phyloP scores from a whole-genome alignment of 2,113 vertebrate genomes.

The Sterrhoptilus dennistouni region DNA sequence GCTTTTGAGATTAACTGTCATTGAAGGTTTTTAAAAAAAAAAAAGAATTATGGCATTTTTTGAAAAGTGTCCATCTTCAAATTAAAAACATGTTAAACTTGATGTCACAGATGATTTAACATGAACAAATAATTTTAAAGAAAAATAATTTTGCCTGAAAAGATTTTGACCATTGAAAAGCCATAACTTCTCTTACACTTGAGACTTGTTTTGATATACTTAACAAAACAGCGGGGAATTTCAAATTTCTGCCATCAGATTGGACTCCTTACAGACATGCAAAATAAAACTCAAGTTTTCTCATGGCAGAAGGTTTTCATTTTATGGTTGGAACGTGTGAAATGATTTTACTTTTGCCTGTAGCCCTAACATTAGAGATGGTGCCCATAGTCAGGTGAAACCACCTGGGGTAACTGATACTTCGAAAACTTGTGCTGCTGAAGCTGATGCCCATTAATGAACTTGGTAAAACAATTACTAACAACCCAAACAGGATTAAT shows the following conservation, averaged over 20 bases:
- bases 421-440: background rate
- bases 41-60: background rate
- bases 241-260: conserved; percentile 8
- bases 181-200: background rate
- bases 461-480: background rate
- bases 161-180: background rate
- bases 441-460: background rate
- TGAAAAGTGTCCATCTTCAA: background rate
- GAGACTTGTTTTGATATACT: background rate
- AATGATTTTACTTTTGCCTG: background rate
- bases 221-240: conserved; percentile 21
- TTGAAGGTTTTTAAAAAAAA: background rate
- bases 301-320: background rate
- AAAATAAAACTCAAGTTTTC: background rate
- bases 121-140: background rate
- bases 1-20: background rate
- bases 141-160: background rate
- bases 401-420: background rate
- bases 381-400: background rate
- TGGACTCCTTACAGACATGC: background rate
- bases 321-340: background rate
- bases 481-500: background rate
- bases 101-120: background rate
- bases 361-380: background rate
- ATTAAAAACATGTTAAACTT: background rate